Conservation (phyloP, 1,140 invertebrate genomes). For the Homarus americanus region DNA sequence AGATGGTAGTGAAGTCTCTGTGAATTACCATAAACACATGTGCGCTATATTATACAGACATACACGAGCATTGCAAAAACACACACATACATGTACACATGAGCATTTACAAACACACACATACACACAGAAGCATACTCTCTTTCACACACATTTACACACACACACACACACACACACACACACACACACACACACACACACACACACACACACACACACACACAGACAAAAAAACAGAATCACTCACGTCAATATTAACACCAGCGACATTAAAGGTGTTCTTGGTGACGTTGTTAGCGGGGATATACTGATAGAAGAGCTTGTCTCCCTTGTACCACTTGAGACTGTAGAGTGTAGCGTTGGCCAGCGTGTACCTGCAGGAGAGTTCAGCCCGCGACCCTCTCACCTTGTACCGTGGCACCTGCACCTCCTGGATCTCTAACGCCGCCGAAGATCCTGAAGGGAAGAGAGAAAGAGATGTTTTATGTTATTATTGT, state of each 20-base stretch:
- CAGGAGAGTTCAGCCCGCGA: slow-evolving; percentile 78
- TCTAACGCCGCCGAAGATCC: too few species aligned
- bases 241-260: slow-evolving; percentile 77
- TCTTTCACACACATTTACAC: too few species aligned
- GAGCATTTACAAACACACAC: too few species aligned
- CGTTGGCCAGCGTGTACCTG: slow-evolving; percentile 85
- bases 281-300: slow-evolving; percentile 79
- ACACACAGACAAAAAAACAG: background rate
- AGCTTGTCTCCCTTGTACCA: slow-evolving; percentile 89
- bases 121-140: too few species aligned
- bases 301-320: slow-evolving; percentile 80
- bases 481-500: too few species aligned
- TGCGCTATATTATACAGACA: too few species aligned
- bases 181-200: background rate
- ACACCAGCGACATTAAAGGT: slow-evolving; percentile 77
- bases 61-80: too few species aligned
- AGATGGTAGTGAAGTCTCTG: too few species aligned
- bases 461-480: too few species aligned
- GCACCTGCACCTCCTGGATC: too few species aligned
- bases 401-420: slow-evolving; percentile 59
- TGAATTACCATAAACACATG: too few species aligned
- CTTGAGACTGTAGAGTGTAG: slow-evolving; percentile 87
- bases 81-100: too few species aligned
- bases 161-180: background rate
- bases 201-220: background rate